phyloP scores from a whole-genome alignment of 2,888 invertebrate species.

The Alitta virens region DNA sequence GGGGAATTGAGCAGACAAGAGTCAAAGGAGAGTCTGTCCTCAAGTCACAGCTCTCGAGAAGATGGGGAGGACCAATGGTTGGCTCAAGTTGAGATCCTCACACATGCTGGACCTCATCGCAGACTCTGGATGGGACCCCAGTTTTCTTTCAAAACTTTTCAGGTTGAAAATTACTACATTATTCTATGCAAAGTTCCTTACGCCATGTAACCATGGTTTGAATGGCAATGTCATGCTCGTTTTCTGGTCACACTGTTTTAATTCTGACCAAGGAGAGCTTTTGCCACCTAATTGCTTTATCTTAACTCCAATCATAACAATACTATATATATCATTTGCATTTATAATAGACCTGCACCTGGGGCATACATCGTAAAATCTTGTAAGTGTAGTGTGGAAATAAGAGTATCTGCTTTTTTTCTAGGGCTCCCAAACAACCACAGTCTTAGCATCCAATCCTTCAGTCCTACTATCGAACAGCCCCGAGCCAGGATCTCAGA shows the following conservation, averaged over 20 bases:
- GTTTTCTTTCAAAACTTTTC: conserved; percentile 78
- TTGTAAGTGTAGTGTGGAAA: neutral
- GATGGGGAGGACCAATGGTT: conserved; percentile 80
- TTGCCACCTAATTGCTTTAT: no score
- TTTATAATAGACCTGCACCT: no score
- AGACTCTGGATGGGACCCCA: conserved; percentile 99
- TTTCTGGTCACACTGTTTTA: no score
- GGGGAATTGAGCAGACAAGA: conserved; percentile 27
- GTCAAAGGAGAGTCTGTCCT: conserved; percentile 52
- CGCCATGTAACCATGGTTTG: no score
- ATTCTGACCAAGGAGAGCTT: no score
- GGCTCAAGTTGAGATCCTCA: conserved; percentile 88
- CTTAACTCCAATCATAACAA: no score
- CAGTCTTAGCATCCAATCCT: conserved; percentile 54
- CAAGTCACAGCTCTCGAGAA: conserved; percentile 57
- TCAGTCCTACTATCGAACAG: conserved; percentile 56
- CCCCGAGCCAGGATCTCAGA: conserved; percentile 39
- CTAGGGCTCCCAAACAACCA: conserved; percentile 49
- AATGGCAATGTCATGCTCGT: no score
- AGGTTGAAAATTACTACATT: no score
- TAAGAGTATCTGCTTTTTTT: no score
- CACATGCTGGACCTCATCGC: conserved; percentile 91
- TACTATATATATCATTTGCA: no score
- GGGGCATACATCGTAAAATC: neutral
- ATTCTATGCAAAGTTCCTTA: no score